Percentiles rank a stretch among this genome's conserved stretches.
These are phyloP conservation scores for Anarrhichthys ocellatus DNA, from an alignment of 2,113 vertebrate genomes.

Conservation along the genomic window DNA sequence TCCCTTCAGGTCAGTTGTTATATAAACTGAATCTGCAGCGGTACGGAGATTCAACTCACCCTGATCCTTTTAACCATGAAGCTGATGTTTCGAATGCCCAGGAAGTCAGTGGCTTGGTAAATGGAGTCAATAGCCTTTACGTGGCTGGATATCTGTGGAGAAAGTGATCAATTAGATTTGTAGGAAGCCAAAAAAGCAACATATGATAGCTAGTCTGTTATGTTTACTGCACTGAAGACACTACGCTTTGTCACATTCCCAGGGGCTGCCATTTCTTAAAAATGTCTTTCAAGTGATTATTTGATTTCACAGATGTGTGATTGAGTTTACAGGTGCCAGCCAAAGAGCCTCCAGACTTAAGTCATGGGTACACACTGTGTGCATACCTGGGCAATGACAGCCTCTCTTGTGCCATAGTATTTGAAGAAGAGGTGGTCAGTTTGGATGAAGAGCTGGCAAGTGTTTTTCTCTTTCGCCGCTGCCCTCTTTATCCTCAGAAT, in stretches of 20 bases:
- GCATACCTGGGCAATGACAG: constrained; percentile 93
- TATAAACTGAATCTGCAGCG: constrained; percentile 3
- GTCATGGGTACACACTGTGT: background rate
- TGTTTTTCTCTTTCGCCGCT: constrained; percentile 90
- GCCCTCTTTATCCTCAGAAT: constrained; percentile 91
- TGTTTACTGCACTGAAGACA: background rate
- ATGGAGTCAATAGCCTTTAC: constrained; percentile 96
- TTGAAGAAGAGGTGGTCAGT: constrained; percentile 94
- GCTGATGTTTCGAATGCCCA: constrained; percentile 95
- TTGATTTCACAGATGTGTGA: background rate
- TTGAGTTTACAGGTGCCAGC: background rate
- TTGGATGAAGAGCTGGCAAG: constrained; percentile 97
- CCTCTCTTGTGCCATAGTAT: constrained; percentile 91
- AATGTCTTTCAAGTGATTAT: background rate
- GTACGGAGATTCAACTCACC: constrained; percentile 82
- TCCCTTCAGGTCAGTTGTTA: background rate
- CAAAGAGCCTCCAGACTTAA: background rate
- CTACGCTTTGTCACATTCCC: background rate
- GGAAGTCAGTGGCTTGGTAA: constrained; percentile 96
- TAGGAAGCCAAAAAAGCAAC: background rate
- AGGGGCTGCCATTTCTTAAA: background rate
- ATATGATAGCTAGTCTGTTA: background rate
- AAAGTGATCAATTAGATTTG: constrained; percentile 1
- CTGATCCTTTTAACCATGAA: constrained; percentile 99
- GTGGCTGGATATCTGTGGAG: constrained; percentile 95